Percentiles rank a stretch among this genome's conserved stretches.
Evolutionary conservation across 2,888 invertebrate genomes (phyloP).

Genomic region (Eudasyphora cyanicolor): DNA sequence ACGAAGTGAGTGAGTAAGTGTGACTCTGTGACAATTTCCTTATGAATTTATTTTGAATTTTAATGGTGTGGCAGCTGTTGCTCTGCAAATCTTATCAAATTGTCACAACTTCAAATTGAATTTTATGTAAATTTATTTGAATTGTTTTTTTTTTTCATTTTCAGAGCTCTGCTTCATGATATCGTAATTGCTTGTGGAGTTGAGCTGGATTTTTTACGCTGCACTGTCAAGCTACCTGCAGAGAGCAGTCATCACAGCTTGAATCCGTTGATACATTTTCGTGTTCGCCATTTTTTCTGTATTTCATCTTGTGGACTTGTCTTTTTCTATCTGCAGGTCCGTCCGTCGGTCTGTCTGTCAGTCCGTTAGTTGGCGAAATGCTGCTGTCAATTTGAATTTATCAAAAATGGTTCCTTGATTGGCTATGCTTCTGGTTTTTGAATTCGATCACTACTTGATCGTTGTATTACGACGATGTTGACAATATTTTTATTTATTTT

Average conservation of each 20-base stretch:
- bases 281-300: constrained; percentile 14
- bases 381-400: constrained; percentile 48
- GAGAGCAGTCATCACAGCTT: constrained; percentile 58
- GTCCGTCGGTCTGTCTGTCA: constrained; percentile 14
- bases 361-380: constrained; percentile 33
- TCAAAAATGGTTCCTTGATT: too few species aligned
- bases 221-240: constrained; percentile 30
- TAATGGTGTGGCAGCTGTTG: not conserved
- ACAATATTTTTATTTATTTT: constrained; percentile 28
- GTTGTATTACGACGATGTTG: constrained; percentile 18
- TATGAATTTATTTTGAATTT: not conserved
- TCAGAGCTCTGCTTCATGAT: constrained; percentile 41
- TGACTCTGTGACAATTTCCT: not conserved
- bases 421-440: constrained; percentile 24
- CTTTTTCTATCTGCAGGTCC: not conserved
- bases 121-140: constrained; percentile 49
- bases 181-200: constrained; percentile 5
- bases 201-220: not conserved
- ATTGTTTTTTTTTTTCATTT: not conserved
- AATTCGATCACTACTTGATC: not conserved
- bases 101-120: constrained; percentile 46
- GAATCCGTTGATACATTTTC: constrained; percentile 33
- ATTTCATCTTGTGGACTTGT: constrained; percentile 4
- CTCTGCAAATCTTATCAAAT: constrained; percentile 28
- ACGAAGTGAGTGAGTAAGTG: not conserved